phyloP scores from a whole-genome alignment of 2,888 invertebrate genomes.

The Phyllotreta cruciferae region DNA sequence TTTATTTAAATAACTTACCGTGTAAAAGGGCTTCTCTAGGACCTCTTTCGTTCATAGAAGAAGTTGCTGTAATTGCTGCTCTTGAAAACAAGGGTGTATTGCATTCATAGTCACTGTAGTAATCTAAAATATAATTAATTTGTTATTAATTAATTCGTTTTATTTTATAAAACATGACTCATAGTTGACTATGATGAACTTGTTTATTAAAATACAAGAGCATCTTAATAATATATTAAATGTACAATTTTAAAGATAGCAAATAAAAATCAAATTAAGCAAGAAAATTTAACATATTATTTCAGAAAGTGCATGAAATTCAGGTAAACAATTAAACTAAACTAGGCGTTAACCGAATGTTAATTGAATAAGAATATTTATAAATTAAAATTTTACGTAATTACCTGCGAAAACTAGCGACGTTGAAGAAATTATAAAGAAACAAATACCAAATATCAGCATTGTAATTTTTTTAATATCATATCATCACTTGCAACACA shows the following conservation, averaged over 20 bases:
- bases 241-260: neutral
- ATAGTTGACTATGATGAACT: conserved; percentile 1
- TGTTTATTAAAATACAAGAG: neutral
- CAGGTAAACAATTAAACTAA: conserved; percentile 17
- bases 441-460: conserved; percentile 38
- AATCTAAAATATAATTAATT: conserved; percentile 54
- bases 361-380: conserved; percentile 1
- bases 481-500: conserved; percentile 18
- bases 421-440: conserved; percentile 37
- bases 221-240: neutral
- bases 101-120: conserved; percentile 75
- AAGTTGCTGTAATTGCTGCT: conserved; percentile 80
- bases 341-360: conserved; percentile 16
- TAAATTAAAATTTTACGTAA: conserved; percentile 10
- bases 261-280: neutral
- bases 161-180: conserved; percentile 25
- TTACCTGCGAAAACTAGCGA: conserved; percentile 36
- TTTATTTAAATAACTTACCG: conserved; percentile 68
- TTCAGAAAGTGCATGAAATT: neutral
- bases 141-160: conserved; percentile 6
- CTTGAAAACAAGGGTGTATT: conserved; percentile 78
- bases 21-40: conserved; percentile 85
- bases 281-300: neutral
- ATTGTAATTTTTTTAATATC: conserved; percentile 20
- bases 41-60: conserved; percentile 80